A percentile compares a stretch with the other conserved stretches of the same genome.
Evolutionary conservation across 2,888 invertebrate genomes (phyloP).

Genomic region (Amphimallon solstitiale): DNA sequence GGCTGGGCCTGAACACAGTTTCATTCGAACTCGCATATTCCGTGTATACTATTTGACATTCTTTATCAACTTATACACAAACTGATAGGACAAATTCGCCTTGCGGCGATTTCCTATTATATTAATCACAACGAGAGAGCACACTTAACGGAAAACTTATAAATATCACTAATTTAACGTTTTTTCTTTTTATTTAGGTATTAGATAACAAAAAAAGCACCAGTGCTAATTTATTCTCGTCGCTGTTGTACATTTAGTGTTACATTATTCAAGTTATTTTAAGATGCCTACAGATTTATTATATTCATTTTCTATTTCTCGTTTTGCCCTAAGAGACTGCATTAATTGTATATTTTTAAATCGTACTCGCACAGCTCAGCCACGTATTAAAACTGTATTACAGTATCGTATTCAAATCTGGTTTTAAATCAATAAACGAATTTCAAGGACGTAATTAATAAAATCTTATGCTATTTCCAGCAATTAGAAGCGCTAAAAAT

Average conservation of each 20-base stretch:
- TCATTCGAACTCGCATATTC: slow-evolving; percentile 46
- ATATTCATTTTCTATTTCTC: slow-evolving; percentile 12
- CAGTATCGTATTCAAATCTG: slow-evolving; percentile 26
- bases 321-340: background rate
- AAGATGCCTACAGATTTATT: background rate
- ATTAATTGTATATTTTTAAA: slow-evolving; percentile 16
- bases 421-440: slow-evolving; percentile 33
- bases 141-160: slow-evolving; percentile 12
- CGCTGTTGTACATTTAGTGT: background rate
- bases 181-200: slow-evolving; percentile 17
- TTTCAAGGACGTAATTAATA: slow-evolving; percentile 28
- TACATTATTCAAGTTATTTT: slow-evolving; percentile 24
- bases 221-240: background rate
- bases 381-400: slow-evolving; percentile 7
- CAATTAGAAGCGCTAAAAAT: slow-evolving; percentile 1
- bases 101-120: slow-evolving; percentile 27
- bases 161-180: slow-evolving; percentile 14
- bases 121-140: slow-evolving; percentile 8
- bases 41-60: slow-evolving; percentile 31
- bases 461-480: slow-evolving; percentile 19
- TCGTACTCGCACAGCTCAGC: background rate
- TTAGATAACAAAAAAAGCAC: slow-evolving; percentile 15
- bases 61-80: slow-evolving; percentile 35
- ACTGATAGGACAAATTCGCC: slow-evolving; percentile 29
- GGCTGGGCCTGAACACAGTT: slow-evolving; percentile 51